Evolutionary conservation across 92 coral and sea anemone genomes (phyloP).

Genomic region (Porites lobata): DNA sequence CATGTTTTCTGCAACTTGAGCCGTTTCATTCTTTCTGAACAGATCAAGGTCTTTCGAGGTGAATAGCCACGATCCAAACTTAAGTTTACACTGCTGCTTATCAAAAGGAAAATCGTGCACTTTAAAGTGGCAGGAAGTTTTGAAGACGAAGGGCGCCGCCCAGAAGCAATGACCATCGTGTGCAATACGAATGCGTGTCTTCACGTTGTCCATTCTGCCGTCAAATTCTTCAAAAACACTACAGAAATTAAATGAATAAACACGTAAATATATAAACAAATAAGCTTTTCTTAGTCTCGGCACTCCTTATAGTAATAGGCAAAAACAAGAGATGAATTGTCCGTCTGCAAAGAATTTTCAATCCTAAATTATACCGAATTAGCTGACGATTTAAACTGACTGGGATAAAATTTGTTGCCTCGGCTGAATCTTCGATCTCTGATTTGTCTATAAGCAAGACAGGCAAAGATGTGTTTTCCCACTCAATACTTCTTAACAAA

Average conservation of each 20-base stretch:
- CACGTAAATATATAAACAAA: too few relatives aligned
- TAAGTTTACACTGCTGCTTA: conserved; percentile 70
- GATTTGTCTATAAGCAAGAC: too few relatives aligned
- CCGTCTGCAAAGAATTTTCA: too few relatives aligned
- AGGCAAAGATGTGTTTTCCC: too few relatives aligned
- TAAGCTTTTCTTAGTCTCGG: too few relatives aligned
- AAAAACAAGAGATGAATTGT: too few relatives aligned
- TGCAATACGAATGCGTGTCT: conserved; percentile 67
- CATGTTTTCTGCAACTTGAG: conserved; percentile 51
- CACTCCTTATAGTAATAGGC: too few relatives aligned
- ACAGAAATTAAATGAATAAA: background rate
- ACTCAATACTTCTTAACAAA: too few relatives aligned
- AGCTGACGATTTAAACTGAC: too few relatives aligned
- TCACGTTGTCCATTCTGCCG: conserved; percentile 85
- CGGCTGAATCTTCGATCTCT: too few relatives aligned
- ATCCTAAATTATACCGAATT: too few relatives aligned
- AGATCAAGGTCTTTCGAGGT: conserved; percentile 51
- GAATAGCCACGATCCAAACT: conserved; percentile 88
- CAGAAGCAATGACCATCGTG: conserved; percentile 74
- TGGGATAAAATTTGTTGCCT: too few relatives aligned
- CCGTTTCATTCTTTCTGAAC: conserved; percentile 32
- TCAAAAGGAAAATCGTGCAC: conserved; percentile 87
- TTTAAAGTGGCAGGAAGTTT: conserved; percentile 79
- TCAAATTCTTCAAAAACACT: conserved; percentile 94
- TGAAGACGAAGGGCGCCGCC: conserved; percentile 90